Conservation (phyloP, 2,113 vertebrate species). For the Ameiurus melas region DNA sequence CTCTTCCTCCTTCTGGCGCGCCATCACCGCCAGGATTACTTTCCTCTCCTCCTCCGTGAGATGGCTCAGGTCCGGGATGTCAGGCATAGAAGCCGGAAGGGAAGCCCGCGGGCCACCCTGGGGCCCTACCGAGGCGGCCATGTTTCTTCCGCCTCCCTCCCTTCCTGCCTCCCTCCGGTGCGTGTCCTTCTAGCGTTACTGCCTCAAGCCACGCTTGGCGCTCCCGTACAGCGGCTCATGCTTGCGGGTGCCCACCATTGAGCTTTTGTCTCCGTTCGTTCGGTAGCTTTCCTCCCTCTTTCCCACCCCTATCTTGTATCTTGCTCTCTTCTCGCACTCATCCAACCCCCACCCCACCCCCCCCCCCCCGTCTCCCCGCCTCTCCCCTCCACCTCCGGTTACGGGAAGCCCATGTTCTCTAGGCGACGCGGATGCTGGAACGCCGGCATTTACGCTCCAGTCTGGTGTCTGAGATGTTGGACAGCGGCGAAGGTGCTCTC, state of each 20-base stretch:
- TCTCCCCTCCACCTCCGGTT: slow-evolving; percentile 67
- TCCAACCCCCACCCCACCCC: slow-evolving; percentile 27
- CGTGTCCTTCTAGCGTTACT: slow-evolving; percentile 67
- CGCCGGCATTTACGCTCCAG: slow-evolving; percentile 53
- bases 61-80: slow-evolving; percentile 97
- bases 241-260: slow-evolving; percentile 75
- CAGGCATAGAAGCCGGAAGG: slow-evolving; percentile 89
- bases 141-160: slow-evolving; percentile 68
- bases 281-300: slow-evolving; percentile 51
- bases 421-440: slow-evolving; percentile 55
- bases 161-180: slow-evolving; percentile 68
- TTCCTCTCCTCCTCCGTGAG: slow-evolving; percentile 97
- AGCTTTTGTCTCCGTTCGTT: slow-evolving; percentile 67
- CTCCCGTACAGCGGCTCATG: slow-evolving; percentile 80
- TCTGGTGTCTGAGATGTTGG: slow-evolving; percentile 55
- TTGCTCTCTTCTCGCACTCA: slow-evolving; percentile 36
- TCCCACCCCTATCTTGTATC: slow-evolving; percentile 52
- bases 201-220: slow-evolving; percentile 80
- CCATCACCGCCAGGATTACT: slow-evolving; percentile 98
- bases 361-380: slow-evolving; percentile 66
- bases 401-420: slow-evolving; percentile 79
- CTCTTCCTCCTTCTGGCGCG: slow-evolving; percentile 96
- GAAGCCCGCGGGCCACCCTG: slow-evolving; percentile 90
- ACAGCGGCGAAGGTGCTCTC: slow-evolving; percentile 55
- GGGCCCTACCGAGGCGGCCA: slow-evolving; percentile 93